phyloP scores from a whole-genome alignment of 2,888 invertebrate species.

The Agrochola lota region DNA sequence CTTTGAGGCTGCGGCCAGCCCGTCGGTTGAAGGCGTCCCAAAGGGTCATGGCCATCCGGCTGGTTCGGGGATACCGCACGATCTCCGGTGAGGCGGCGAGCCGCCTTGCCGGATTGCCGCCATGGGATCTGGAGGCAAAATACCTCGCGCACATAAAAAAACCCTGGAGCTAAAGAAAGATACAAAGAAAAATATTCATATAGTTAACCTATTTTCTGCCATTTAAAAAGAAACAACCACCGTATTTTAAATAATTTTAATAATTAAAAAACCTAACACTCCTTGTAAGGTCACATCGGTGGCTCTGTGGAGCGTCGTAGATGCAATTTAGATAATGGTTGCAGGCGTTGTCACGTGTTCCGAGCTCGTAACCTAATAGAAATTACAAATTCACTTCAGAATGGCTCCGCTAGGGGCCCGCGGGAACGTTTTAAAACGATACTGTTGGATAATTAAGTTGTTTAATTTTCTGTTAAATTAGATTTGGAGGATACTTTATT shows the following conservation, averaged over 20 bases:
- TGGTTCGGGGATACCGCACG: too few relatives aligned
- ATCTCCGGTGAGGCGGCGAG: too few relatives aligned
- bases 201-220: not conserved
- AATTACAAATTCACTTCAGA: slow-evolving; percentile 65
- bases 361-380: slow-evolving; percentile 59
- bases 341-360: slow-evolving; percentile 49
- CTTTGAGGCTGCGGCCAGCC: too few relatives aligned
- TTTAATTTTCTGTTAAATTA: slow-evolving; percentile 7
- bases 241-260: not conserved
- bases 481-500: not conserved
- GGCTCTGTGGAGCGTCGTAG: slow-evolving; percentile 12
- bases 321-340: slow-evolving; percentile 67
- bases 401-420: slow-evolving; percentile 18
- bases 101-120: too few relatives aligned
- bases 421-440: slow-evolving; percentile 22
- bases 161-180: not conserved
- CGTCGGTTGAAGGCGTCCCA: too few relatives aligned
- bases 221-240: too few relatives aligned
- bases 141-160: too few relatives aligned
- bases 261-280: slow-evolving; percentile 18
- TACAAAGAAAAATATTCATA: not conserved
- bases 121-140: too few relatives aligned
- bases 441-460: not conserved
- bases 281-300: slow-evolving; percentile 24
- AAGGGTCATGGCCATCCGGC: too few relatives aligned